These are phyloP conservation scores for Pantherophis alleghaniensis DNA, from an alignment of 2,797 vertebrate genomes.

Conservation along the genomic window DNA sequence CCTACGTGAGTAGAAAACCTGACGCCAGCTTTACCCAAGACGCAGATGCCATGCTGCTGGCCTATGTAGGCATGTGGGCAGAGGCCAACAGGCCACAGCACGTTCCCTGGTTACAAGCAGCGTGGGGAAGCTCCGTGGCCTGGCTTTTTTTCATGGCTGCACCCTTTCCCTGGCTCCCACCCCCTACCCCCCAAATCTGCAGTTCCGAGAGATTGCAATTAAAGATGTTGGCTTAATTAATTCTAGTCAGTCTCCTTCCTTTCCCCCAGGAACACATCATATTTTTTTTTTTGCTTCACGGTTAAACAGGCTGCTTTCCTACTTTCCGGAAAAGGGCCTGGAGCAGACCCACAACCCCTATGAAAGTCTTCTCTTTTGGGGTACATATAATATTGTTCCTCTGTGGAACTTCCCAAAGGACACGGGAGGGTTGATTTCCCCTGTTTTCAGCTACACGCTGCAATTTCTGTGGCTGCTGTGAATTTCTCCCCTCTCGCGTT, in stretches of 20 bases:
- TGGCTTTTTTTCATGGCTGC: conserved; percentile 12
- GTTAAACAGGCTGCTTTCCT: too few relatives aligned
- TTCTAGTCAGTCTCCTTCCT: conserved; percentile 17
- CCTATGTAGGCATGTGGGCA: background rate
- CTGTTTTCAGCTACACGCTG: background rate
- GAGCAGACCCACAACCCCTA: background rate
- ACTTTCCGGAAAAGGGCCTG: background rate
- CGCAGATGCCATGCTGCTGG: background rate
- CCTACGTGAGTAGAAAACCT: background rate
- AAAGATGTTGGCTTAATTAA: conserved; percentile 23
- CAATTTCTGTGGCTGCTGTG: background rate
- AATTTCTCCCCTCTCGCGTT: background rate
- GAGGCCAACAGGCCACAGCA: background rate
- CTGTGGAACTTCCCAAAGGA: background rate
- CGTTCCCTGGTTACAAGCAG: conserved; percentile 3
- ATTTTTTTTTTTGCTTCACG: too few relatives aligned
- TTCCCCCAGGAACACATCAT: too few relatives aligned
- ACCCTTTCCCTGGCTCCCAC: background rate
- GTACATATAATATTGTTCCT: background rate
- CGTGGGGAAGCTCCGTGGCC: background rate
- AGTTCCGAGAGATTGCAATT: conserved; percentile 25
- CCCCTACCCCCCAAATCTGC: background rate
- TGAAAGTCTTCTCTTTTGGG: background rate
- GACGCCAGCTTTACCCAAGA: background rate
- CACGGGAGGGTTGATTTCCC: background rate